Evolutionary conservation across 2,888 invertebrate genomes (phyloP).

Genomic region (Rhamnusium bicolor): DNA sequence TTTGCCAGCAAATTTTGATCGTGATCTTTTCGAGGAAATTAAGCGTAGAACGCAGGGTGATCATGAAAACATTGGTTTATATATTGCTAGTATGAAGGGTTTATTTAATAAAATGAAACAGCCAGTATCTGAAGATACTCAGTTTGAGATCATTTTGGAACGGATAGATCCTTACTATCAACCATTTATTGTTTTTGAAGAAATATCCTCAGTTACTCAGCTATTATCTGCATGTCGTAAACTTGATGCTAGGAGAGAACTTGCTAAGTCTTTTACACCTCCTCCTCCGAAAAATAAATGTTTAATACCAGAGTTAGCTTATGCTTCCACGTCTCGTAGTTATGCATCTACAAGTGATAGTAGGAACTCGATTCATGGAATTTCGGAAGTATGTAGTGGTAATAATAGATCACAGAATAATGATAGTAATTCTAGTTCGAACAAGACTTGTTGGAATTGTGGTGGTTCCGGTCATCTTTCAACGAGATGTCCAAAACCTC

Average conservation of each 20-base stretch:
- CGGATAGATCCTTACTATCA: background rate
- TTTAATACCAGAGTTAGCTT: constrained; percentile 35
- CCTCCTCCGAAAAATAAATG: background rate
- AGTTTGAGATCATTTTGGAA: background rate
- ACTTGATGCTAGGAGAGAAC: constrained; percentile 33
- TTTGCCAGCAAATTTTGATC: background rate
- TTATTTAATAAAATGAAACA: background rate
- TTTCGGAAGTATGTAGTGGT: background rate
- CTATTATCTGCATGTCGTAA: constrained; percentile 6
- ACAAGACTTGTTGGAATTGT: constrained; percentile 30
- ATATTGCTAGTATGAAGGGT: background rate
- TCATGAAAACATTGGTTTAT: background rate
- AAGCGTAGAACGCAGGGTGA: background rate
- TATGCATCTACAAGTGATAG: background rate
- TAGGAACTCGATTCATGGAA: background rate
- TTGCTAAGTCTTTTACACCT: constrained; percentile 22
- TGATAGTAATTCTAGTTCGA: no score
- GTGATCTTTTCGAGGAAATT: background rate
- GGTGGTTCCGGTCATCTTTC: constrained; percentile 20
- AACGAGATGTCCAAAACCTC: constrained; percentile 20
- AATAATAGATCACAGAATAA: no score
- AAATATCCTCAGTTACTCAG: background rate
- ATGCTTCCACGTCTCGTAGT: background rate
- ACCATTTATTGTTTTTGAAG: background rate
- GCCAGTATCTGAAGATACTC: background rate